Percentiles rank a stretch among this genome's conserved stretches.
Evolutionary conservation across 2,888 invertebrate genomes (phyloP).

Genomic region (Nysson spinosus): DNA sequence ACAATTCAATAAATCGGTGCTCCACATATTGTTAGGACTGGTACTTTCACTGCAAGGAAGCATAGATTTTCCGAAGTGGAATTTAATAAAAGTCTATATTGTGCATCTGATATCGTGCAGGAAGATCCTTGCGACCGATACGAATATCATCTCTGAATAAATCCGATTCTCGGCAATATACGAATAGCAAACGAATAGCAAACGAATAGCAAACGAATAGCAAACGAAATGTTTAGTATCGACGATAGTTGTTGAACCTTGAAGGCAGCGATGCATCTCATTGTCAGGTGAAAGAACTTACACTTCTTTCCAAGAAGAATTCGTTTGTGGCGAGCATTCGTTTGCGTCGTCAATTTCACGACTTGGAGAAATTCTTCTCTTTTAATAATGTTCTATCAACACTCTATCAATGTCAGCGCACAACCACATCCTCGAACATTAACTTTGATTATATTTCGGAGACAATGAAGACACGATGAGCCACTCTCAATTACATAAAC

Average conservation of each 20-base stretch:
- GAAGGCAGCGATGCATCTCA: conserved; percentile 20
- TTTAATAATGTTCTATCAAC: too few species aligned
- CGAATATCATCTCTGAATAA: conserved; percentile 11
- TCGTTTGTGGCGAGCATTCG: too few species aligned
- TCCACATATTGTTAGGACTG: conserved; percentile 1
- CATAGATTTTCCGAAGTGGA: conserved; percentile 8
- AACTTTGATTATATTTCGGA: too few species aligned
- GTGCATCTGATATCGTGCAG: neutral
- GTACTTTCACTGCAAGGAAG: neutral
- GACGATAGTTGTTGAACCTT: too few species aligned
- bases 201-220: conserved; percentile 12
- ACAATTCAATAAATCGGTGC: conserved; percentile 5
- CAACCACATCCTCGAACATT: too few species aligned
- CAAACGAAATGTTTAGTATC: conserved; percentile 8
- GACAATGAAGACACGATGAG: too few species aligned
- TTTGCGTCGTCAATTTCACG: too few species aligned
- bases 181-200: conserved; percentile 10
- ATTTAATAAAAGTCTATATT: conserved; percentile 18
- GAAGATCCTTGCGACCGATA: conserved; percentile 1
- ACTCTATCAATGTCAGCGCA: too few species aligned
- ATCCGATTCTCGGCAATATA: conserved; percentile 32
- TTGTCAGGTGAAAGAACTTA: too few species aligned
- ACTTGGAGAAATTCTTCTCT: too few species aligned
- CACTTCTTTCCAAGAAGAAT: too few species aligned
- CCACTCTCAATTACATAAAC: too few species aligned